Evolutionary conservation across 2,888 invertebrate genomes (phyloP).

Genomic region (Gymnocheta viridis): DNA sequence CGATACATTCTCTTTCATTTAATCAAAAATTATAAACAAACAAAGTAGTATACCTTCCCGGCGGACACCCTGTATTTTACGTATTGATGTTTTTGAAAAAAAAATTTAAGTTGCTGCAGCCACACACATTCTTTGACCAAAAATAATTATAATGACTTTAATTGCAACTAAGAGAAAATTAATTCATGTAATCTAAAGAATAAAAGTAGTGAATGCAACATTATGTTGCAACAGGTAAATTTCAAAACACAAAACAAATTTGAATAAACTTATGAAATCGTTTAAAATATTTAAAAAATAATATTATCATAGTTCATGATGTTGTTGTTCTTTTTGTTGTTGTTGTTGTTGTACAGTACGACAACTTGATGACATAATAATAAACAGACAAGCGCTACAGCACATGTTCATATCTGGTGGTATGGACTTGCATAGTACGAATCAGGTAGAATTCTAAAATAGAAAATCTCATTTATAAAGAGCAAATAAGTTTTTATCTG

Average conservation of each 20-base stretch:
- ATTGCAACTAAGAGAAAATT: no score
- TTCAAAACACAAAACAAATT: background rate
- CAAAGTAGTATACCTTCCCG: no score
- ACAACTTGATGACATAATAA: constrained; percentile 65
- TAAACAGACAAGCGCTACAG: constrained; percentile 37
- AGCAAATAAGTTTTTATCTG: constrained; percentile 3
- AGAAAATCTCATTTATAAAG: constrained; percentile 34
- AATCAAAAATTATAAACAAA: no score
- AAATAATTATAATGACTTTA: no score
- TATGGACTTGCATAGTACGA: background rate
- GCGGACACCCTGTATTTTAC: no score
- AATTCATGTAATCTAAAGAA: no score
- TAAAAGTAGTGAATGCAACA: background rate
- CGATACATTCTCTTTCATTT: no score
- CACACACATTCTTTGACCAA: no score
- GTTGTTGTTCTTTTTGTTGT: constrained; percentile 16
- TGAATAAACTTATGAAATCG: constrained; percentile 4
- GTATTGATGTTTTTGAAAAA: no score
- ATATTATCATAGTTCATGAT: no score
- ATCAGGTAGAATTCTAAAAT: background rate
- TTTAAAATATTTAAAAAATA: constrained; percentile 14
- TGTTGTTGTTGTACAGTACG: constrained; percentile 14
- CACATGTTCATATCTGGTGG: no score
- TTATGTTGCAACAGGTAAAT: constrained; percentile 5
- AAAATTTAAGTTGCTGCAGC: no score